A percentile compares a stretch with the other conserved stretches of the same genome.
Conservation (phyloP, 2,888 invertebrate species). For the Scaptomyza polygonia region DNA sequence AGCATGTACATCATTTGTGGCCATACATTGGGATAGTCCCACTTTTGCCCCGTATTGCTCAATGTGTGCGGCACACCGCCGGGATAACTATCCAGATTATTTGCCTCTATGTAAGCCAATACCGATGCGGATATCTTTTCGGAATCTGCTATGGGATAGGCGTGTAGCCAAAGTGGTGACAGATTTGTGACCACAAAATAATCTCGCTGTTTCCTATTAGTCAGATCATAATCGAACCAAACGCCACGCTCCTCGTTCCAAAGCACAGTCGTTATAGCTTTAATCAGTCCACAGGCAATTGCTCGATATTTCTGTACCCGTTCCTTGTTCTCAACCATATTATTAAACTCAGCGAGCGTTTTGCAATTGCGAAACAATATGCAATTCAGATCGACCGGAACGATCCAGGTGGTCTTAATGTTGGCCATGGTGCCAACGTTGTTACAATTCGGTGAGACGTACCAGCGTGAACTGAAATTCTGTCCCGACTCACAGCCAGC, state of each 20-base stretch:
- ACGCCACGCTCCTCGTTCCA: conserved; percentile 94
- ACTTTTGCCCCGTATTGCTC: conserved; percentile 91
- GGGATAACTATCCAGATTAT: conserved; percentile 86
- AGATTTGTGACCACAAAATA: conserved; percentile 93
- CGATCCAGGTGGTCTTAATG: conserved; percentile 91
- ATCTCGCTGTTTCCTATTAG: conserved; percentile 88
- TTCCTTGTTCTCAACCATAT: conserved; percentile 85
- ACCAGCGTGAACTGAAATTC: conserved; percentile 97
- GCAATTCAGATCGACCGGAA: conserved; percentile 96
- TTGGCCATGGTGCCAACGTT: conserved; percentile 89
- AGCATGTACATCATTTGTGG: conserved; percentile 94
- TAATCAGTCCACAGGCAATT: conserved; percentile 87
- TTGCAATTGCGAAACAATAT: conserved; percentile 93
- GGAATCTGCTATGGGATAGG: conserved; percentile 87
- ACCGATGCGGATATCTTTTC: conserved; percentile 87
- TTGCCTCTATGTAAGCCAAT: conserved; percentile 89
- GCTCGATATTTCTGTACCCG: conserved; percentile 87
- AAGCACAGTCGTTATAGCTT: conserved; percentile 86
- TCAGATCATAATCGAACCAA: conserved; percentile 94
- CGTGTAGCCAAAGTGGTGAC: conserved; percentile 92
- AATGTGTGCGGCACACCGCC: conserved; percentile 93
- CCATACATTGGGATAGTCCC: conserved; percentile 98
- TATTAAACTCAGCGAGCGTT: conserved; percentile 89
- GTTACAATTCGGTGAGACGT: conserved; percentile 87
- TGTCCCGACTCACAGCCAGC: conserved; percentile 97